A percentile compares a stretch with the other conserved stretches of the same genome.
Conservation (phyloP, 2,888 invertebrate genomes). For the Tillus elongatus region DNA sequence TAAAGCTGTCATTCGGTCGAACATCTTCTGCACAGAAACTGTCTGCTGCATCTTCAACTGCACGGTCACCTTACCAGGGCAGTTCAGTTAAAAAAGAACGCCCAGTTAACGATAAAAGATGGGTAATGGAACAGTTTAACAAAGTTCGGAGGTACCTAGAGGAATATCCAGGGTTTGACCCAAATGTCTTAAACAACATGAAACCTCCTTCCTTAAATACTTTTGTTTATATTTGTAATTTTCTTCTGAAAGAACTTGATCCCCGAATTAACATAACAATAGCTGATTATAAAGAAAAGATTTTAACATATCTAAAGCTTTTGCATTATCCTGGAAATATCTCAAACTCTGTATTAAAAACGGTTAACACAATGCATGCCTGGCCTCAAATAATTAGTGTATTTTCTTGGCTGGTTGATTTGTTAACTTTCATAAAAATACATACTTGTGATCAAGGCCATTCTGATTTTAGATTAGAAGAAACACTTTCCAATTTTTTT, state of each 20-base stretch:
- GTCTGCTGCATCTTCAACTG: too few relatives aligned
- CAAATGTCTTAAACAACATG: slow-evolving; percentile 6
- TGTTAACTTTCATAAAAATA: not conserved
- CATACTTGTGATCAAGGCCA: too few relatives aligned
- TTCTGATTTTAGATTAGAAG: not conserved
- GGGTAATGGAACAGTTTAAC: not conserved
- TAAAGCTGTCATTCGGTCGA: too few relatives aligned
- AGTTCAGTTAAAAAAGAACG: slow-evolving; percentile 1
- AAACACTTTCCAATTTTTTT: not conserved
- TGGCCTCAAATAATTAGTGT: slow-evolving; percentile 9
- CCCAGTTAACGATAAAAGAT: not conserved
- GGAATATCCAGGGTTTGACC: slow-evolving; percentile 7
- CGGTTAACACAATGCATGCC: slow-evolving; percentile 8
- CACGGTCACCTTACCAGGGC: too few relatives aligned
- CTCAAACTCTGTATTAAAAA: slow-evolving; percentile 11
- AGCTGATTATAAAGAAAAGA: slow-evolving; percentile 10
- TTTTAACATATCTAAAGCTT: slow-evolving; percentile 9
- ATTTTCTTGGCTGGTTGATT: slow-evolving; percentile 10
- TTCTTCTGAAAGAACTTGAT: slow-evolving; percentile 9
- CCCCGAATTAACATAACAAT: slow-evolving; percentile 10
- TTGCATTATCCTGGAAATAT: slow-evolving; percentile 10
- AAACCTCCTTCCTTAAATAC: slow-evolving; percentile 4
- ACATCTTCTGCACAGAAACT: too few relatives aligned
- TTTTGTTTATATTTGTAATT: slow-evolving; percentile 7
- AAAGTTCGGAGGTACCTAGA: not conserved